Conservation (phyloP, 2,113 vertebrate species). For the Heloderma charlesbogerti region DNA sequence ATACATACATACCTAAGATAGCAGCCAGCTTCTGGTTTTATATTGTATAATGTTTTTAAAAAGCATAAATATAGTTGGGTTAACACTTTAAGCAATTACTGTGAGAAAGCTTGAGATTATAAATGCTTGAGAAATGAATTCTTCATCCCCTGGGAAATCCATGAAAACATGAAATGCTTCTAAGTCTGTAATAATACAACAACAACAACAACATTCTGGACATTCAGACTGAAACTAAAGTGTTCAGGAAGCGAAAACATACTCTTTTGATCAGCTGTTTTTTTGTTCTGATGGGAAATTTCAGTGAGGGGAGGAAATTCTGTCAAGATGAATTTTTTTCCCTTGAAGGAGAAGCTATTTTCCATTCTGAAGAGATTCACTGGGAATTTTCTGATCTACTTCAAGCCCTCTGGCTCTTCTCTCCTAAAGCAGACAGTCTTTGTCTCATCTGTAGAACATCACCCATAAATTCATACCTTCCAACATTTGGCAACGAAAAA, state of each 20-base stretch:
- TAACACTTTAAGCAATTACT: neutral
- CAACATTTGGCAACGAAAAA: neutral
- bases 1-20: no score
- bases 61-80: neutral
- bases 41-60: neutral
- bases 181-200: neutral
- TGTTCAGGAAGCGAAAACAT: neutral
- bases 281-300: slow-evolving; percentile 12
- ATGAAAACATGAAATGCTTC: neutral
- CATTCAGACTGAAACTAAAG: neutral
- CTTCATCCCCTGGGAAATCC: neutral
- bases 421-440: neutral
- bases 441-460: neutral
- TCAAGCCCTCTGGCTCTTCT: neutral
- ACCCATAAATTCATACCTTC: neutral
- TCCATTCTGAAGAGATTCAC: neutral
- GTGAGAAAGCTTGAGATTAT: neutral
- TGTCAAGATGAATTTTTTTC: neutral
- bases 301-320: neutral
- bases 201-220: no score
- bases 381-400: neutral
- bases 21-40: neutral
- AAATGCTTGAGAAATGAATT: neutral
- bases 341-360: neutral
- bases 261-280: slow-evolving; percentile 12